Evolutionary conservation across 2,888 invertebrate species (phyloP), one percentile per base, ranked within the genome.

Genomic region (Muscina levida): DNA sequence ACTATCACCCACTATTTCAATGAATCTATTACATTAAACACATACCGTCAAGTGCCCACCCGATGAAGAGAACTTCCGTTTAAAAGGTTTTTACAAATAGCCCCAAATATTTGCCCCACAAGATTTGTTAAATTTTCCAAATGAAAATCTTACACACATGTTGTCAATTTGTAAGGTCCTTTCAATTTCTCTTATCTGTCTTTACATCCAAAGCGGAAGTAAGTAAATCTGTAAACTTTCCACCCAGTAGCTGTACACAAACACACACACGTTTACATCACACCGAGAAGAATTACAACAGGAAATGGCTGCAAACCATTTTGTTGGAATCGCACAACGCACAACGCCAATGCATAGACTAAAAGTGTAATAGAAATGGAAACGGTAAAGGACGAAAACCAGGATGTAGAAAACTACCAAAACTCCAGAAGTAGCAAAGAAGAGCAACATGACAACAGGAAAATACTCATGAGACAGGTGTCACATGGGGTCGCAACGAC

Each of bases 401-500:
- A 59, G 51, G 22, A n/a, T 51, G 22, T 22, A 42, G 39, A 22
- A 42, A 1, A 57, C 15, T 19, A 22, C 11, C 26, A 62, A n/a
- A n/a, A n/a, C n/a, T n/a, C n/a, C n/a, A n/a, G n/a, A n/a, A n/a
- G 19, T 13, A 13, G 42, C 17, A 42, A 56, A 72, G 8, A n/a
- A 17, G n/a, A n/a, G n/a, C 56, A 70, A 65, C 42, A 53, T 72
- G 70, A 72, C 65, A 73, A 57, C 44, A 53, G 51, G 48, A 65
- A 79, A 79, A 81, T 78, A 71, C 78, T 79, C 80, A 70, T 44
- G 81, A 75, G 82, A 77, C 81, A 79, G 81, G 78, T 83, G 84
- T 82, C 83, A 84, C 82, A 79, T 75, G 82, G 83, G 83, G 83
- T 84, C 83, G 82, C 82, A 84, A 77, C 84, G 83, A 83, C 85